Evolutionary conservation across 2,797 vertebrate genomes (phyloP).

Genomic region (Eulemur mongoz): DNA sequence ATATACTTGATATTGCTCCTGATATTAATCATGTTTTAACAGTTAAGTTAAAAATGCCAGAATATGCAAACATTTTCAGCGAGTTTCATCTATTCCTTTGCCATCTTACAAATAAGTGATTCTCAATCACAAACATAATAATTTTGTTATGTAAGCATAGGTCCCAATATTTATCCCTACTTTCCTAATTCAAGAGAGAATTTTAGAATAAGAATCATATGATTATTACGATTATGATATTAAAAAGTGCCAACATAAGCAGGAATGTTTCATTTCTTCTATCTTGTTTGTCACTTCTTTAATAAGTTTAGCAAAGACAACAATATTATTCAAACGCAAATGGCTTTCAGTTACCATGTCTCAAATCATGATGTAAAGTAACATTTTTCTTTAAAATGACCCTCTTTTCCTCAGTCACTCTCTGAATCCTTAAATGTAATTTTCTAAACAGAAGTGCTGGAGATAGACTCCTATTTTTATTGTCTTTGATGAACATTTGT

Average conservation of each 20-base stretch:
- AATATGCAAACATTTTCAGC: neutral
- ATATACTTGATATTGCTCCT: neutral
- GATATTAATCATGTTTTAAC: neutral
- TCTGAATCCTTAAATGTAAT: neutral
- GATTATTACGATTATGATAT: neutral
- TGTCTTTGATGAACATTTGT: neutral
- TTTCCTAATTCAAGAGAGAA: slow-evolving; percentile 10
- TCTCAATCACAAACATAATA: neutral
- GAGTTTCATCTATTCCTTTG: neutral
- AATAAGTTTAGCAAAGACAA: slow-evolving; percentile 12
- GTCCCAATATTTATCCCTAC: neutral
- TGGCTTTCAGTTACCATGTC: neutral
- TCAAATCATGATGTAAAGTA: neutral
- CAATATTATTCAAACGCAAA: neutral
- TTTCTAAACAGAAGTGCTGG: neutral
- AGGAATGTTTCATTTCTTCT: neutral
- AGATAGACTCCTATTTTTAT: neutral
- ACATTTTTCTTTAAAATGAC: neutral
- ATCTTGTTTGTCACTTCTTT: neutral
- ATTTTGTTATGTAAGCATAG: neutral
- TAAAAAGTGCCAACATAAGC: neutral
- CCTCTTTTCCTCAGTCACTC: neutral
- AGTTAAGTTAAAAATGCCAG: neutral
- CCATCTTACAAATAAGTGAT: neutral
- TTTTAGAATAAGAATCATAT: slow-evolving; percentile 2